Evolutionary conservation across 1,140 invertebrate genomes (phyloP), one percentile per base, ranked within the genome.

Genomic region (Drosophila hydei): DNA sequence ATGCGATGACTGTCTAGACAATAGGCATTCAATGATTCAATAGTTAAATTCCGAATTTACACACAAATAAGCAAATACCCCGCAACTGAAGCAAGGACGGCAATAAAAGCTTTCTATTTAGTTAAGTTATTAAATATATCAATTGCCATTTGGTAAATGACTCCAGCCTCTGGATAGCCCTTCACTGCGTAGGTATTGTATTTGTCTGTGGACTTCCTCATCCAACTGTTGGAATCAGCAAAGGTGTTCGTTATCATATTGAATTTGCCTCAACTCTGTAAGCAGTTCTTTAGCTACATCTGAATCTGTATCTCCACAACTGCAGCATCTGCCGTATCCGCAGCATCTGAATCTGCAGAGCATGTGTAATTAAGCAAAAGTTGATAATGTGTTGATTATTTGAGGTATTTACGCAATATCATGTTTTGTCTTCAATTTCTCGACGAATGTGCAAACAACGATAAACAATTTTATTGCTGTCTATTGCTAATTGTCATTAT

Each of bases 301-400:
- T 77, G 25, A 5, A 25, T 16, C 56, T 48, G 42, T 14, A 50
- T 54, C 50, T 72, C 50, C 9, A 30, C 21, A 56, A 21, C 50
- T 55, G 43, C 12, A 51, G 58, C 45, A 52, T 16, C 19, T 52
- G 21, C 47, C 72, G 36, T n/a, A n/a, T n/a, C 50, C 48, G 43
- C 12, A 51, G 58, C 3, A 16, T 19, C 61, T 58, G 48, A 6
- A 40, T 62, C 55, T 60, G 50, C 9, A 43, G 25, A 40, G 61
- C 63, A 65, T 80, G 52, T 74, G 77, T 77, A 87, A 85, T 85
- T 85, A 88, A 84, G 69, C 75, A 85, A 85, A 84, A 87, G 69
- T 87, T 85, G 64, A 75, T 85, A 87, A 85, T 77, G 80, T 85
- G 80, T 84, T 85, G 81, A 85, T 81, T 87, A 81, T 81, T 85